Evolutionary conservation across 2,113 vertebrate species (phyloP), one percentile per base, ranked within the genome.

Genomic region (Cyrtonyx montezumae): DNA sequence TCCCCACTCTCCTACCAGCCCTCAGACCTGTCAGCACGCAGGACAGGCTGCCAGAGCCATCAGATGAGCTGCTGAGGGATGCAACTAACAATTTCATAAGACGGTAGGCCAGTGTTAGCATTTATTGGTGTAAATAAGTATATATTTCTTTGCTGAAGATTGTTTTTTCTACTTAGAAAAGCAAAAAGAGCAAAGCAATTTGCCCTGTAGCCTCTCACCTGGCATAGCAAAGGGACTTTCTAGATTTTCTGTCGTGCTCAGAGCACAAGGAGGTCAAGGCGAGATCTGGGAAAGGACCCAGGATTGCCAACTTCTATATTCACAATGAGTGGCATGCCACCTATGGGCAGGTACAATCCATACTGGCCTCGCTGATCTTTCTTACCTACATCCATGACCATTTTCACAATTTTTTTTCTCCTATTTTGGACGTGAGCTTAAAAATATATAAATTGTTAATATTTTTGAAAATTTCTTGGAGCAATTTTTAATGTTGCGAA

Each of bases 321-420:
- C 51, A 67, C 61, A 90, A 83, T 80, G 68, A 63, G 83, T 75
- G 85, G 43, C 85, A 87, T 91, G 84, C 90, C 94, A 96, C 71
- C 93, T 89, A 77, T 42, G 93, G 94, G 94, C 79, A 84, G 85
- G 51, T 51, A 63, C 25, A 79, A 75, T 8, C 58, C 49, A 66
- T 49, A 51, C 13, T 34, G 18, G 23, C 48, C 65, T 48, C 61
- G 14, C 55, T 42, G 32, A 26, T 0, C 0, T 40, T 58, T 75
- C 63, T 7, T 13, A 73, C 49, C 45, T 19, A 26, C 32, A 68
- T 28, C 65, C 59, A 3, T 0, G 7, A 63, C n/a, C 63, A 46
- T 56, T 45, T 62, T 25, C 79, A 80, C 19, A 40, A n/a, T n/a
- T 67, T 59, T 37, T 42, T 74, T 21, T 68, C 20, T 68, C 20